Conservation (phyloP, 2,888 invertebrate genomes). For the Protonemura montana region DNA sequence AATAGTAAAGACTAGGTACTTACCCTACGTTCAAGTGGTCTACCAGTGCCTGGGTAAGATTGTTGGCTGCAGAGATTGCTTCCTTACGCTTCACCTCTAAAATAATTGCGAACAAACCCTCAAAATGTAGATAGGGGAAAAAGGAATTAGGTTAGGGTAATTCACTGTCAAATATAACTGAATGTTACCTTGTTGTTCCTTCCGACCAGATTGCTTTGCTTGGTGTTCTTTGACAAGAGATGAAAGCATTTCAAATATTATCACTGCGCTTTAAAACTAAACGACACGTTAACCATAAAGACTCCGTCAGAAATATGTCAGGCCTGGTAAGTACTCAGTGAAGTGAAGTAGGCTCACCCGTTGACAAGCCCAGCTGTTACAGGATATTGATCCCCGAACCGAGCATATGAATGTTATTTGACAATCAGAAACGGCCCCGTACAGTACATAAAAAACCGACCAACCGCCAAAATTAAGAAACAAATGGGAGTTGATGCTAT, state of each 20-base stretch:
- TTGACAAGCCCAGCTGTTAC: neutral
- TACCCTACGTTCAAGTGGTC: slow-evolving; percentile 98
- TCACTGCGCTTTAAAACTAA: neutral
- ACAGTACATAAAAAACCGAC: neutral
- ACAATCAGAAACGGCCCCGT: neutral
- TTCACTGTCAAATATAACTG: slow-evolving; percentile 53
- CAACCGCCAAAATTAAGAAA: too few species aligned
- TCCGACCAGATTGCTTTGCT: slow-evolving; percentile 76
- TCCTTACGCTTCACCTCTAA: slow-evolving; percentile 92
- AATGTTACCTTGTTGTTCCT: slow-evolving; percentile 79
- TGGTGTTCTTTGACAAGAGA: slow-evolving; percentile 89
- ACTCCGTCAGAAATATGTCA: neutral
- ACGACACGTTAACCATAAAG: neutral
- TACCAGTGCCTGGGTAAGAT: slow-evolving; percentile 91
- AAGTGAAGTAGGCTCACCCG: neutral
- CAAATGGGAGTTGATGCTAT: too few species aligned
- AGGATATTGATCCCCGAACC: neutral
- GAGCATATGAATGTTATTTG: neutral
- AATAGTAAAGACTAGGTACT: slow-evolving; percentile 55
- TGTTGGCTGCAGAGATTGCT: slow-evolving; percentile 90
- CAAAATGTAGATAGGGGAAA: neutral
- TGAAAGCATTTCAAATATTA: slow-evolving; percentile 71
- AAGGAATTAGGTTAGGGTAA: slow-evolving; percentile 13
- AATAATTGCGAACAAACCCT: slow-evolving; percentile 54
- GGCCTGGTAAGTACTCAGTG: neutral